Conservation (phyloP, 1,140 invertebrate genomes). For the Cydia amplana region DNA sequence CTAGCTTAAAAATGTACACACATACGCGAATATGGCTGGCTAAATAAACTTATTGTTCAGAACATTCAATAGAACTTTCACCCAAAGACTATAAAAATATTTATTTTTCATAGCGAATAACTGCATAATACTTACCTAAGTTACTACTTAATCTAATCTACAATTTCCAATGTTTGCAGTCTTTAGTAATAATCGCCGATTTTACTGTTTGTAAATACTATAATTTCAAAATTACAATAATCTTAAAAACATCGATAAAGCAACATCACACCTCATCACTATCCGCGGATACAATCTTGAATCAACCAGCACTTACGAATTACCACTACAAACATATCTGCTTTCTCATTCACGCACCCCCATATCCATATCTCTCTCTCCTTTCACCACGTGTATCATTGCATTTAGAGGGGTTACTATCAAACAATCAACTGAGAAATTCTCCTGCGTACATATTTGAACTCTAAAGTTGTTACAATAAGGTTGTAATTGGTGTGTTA, state of each 20-base stretch:
- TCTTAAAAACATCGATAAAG: slow-evolving; percentile 32
- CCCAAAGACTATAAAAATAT: too few relatives aligned
- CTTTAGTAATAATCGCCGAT: too few relatives aligned
- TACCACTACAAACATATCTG: slow-evolving; percentile 61
- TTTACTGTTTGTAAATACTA: too few relatives aligned
- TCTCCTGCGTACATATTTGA: slow-evolving; percentile 9
- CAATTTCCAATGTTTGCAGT: too few relatives aligned
- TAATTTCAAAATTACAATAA: neutral
- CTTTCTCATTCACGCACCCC: slow-evolving; percentile 46
- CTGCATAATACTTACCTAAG: too few relatives aligned
- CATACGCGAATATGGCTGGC: too few relatives aligned
- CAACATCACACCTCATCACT: slow-evolving; percentile 45
- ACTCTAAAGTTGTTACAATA: neutral
- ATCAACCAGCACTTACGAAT: slow-evolving; percentile 68
- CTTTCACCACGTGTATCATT: slow-evolving; percentile 50
- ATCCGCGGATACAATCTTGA: slow-evolving; percentile 63
- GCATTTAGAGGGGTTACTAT: neutral
- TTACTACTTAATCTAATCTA: too few relatives aligned
- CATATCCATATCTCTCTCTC: slow-evolving; percentile 37
- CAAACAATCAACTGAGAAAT: neutral
- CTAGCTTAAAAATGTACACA: too few relatives aligned
- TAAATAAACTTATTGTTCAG: too few relatives aligned
- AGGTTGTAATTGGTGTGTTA: neutral
- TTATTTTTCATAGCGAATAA: too few relatives aligned
- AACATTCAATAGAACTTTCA: too few relatives aligned